Evolutionary conservation across 2,797 vertebrate species (phyloP).

Genomic region (Phrynocephalus guinanensis): DNA sequence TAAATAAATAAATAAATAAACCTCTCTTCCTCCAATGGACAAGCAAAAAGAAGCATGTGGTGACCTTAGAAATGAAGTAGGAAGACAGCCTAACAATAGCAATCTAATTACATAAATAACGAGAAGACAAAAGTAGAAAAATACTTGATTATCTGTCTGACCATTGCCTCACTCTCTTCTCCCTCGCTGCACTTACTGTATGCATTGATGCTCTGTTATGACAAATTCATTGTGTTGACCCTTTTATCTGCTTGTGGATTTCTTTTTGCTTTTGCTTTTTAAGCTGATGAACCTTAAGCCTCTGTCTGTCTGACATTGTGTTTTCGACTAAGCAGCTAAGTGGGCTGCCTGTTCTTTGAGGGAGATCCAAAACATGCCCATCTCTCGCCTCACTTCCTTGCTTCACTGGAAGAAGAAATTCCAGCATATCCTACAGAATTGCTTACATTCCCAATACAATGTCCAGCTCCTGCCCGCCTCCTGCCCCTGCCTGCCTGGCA

Average conservation of each 20-base stretch:
- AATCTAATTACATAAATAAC: no score
- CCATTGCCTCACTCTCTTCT: no score
- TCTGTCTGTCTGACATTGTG: no score
- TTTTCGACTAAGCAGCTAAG: neutral
- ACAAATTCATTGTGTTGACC: neutral
- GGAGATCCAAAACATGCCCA: no score
- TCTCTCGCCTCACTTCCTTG: neutral
- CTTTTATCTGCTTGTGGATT: neutral
- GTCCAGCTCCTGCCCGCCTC: neutral
- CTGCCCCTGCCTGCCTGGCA: slow-evolving; percentile 61
- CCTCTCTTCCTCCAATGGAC: no score
- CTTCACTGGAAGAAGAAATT: neutral
- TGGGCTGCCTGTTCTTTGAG: neutral
- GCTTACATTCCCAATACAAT: slow-evolving; percentile 30
- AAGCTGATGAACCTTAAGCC: neutral
- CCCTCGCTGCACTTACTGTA: neutral
- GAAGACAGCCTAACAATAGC: no score
- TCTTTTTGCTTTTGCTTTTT: neutral
- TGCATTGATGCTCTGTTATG: no score
- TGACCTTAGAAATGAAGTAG: no score
- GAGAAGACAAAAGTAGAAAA: no score
- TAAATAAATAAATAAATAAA: no score
- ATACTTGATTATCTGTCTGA: no score
- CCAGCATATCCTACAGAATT: accelerated
- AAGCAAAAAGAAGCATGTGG: no score